These are phyloP conservation scores for Propithecus perrieri DNA, from an alignment of 2,797 vertebrate species.

Conservation along the genomic window DNA sequence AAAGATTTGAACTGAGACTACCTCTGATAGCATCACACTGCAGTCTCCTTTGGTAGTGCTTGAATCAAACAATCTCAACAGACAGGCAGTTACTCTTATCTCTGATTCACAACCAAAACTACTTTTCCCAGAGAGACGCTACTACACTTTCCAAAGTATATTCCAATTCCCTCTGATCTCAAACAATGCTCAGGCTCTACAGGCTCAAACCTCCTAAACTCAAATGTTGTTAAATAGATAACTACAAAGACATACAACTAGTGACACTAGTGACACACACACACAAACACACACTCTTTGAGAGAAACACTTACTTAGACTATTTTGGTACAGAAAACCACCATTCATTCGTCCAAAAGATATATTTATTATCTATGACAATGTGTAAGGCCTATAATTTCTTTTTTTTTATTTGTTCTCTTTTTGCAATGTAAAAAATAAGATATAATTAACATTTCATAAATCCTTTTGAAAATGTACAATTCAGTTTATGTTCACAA, in stretches of 20 bases:
- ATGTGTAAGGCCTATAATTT: background rate
- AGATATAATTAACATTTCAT: background rate
- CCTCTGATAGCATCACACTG: background rate
- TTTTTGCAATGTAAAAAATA: background rate
- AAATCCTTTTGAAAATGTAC: background rate
- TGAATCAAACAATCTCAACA: background rate
- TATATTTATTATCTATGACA: background rate
- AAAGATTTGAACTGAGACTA: background rate
- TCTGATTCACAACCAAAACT: conserved; percentile 39
- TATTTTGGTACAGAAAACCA: background rate
- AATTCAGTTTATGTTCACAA: background rate
- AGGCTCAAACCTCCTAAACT: background rate
- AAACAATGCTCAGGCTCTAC: background rate
- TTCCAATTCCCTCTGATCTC: background rate
- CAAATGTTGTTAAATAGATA: background rate
- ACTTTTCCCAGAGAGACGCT: background rate
- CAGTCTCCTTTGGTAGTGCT: background rate
- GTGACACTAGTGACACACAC: background rate
- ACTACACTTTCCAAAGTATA: background rate
- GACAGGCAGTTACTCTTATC: background rate
- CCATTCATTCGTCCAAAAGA: background rate
- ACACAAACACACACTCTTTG: background rate
- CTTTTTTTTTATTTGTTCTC: background rate
- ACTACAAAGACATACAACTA: background rate
- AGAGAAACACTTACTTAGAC: background rate